Base-by-base conservation (phyloP, 2,797 vertebrate species). In the Mormyrus hasselquistii region DNA sequence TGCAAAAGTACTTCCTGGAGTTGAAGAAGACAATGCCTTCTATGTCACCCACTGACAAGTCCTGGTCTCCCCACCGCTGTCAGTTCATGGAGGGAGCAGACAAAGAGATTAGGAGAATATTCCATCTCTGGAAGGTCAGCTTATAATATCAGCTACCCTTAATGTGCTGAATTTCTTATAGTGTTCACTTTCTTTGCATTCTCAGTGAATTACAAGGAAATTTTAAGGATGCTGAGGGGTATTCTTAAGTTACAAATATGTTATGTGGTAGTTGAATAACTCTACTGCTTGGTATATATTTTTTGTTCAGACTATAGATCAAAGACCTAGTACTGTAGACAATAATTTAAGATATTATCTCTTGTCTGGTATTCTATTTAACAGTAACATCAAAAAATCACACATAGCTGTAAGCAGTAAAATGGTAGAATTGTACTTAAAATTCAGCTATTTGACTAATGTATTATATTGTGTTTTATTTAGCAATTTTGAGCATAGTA, bases 81-180 rank as follows among this genome's bases (percentile, higher is more conserved):
- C 92, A 94, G 49, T 99, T 99, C 92, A 93, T 99, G 95, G 97
- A 98, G 86, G 94, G 94, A 53, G 96, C 96, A 89, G 97, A 99
- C 93, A 95, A 95, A 86, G 96, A 98, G 57, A 96, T 99, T 49
- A 95, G 95, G 91, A 97, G 96, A 91, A 97, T 98, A 94, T 99
- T 99, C 94, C 98, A 99, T 91, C 94, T 97, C 91, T 99, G 99
- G 98, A 97, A 98, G 97, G 99, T 99, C 3, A 86, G 95, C 94
- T 49, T 34, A 59, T 44, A 25, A 22, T 52, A 9, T 49, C 79
- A 47, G 12, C 34, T 76, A 76, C 73, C 12, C n/a, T 50, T 22
- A 47, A 22, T 38, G n/a, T 29, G 3, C 47, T 49, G 38, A 22
- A 22, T 47, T 9, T 83, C 79, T 44, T 41, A 49, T 9, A 44